phyloP scores from a whole-genome alignment of 92 coral and sea anemone genomes.

The Anthopleura xanthogrammica region DNA sequence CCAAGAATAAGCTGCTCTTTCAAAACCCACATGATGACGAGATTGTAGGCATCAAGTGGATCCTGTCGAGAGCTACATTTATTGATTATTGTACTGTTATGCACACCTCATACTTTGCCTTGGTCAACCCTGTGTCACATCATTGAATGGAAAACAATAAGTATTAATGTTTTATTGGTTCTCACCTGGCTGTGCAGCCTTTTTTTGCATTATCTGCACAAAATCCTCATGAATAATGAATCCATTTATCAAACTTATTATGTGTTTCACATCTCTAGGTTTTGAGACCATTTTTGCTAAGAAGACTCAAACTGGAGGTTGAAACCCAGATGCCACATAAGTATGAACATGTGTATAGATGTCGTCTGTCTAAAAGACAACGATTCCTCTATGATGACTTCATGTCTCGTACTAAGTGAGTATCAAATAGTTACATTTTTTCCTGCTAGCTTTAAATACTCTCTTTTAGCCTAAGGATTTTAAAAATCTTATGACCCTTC shows the following conservation, averaged over 20 bases:
- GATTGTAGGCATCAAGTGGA: constrained; percentile 48
- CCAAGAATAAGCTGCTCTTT: constrained; percentile 62
- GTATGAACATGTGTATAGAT: constrained; percentile 88
- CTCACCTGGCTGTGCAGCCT: too few relatives aligned
- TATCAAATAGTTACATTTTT: not conserved
- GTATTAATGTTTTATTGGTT: too few relatives aligned
- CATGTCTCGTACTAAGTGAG: constrained; percentile 94
- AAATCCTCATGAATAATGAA: too few relatives aligned
- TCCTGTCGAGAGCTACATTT: constrained; percentile 83
- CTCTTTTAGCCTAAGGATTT: too few relatives aligned
- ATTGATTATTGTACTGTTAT: too few relatives aligned
- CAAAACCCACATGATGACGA: constrained; percentile 54
- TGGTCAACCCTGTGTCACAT: too few relatives aligned
- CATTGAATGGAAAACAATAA: too few relatives aligned
- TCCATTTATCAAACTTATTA: not conserved
- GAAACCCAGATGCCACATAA: constrained; percentile 99
- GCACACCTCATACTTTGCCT: too few relatives aligned
- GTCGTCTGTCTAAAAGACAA: constrained; percentile 90
- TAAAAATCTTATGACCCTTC: not conserved
- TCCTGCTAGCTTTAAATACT: too few relatives aligned
- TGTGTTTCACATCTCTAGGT: constrained; percentile 50
- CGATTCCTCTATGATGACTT: constrained; percentile 97
- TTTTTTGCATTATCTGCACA: too few relatives aligned
- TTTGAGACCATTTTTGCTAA: constrained; percentile 86
- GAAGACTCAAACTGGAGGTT: constrained; percentile 90